A percentile compares a stretch with the other conserved stretches of the same genome.
Evolutionary conservation across 2,113 vertebrate species (phyloP).

Genomic region (Tapirus terrestris): DNA sequence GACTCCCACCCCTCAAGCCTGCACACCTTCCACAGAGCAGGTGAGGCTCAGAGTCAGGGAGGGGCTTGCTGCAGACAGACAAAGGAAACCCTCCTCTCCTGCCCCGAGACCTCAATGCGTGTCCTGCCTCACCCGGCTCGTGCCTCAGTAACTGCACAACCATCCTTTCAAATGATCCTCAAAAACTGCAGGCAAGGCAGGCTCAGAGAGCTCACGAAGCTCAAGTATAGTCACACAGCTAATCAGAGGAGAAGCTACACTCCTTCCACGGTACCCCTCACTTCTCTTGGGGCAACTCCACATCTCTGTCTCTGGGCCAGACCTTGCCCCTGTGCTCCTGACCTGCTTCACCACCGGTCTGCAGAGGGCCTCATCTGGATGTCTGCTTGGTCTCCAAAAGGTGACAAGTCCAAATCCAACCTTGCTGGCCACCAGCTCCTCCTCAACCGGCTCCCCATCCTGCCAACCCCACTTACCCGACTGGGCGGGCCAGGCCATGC

Average conservation of each 20-base stretch:
- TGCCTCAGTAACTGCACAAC: background rate
- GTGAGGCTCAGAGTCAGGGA: background rate
- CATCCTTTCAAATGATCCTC: background rate
- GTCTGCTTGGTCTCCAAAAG: background rate
- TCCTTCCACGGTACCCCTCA: rapidly evolving
- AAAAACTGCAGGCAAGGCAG: background rate
- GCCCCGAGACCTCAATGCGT: background rate
- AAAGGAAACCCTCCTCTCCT: background rate
- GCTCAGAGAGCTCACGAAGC: background rate
- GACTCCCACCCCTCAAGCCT: too few relatives aligned
- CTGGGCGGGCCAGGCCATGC: background rate
- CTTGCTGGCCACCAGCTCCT: background rate
- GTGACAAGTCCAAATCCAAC: background rate
- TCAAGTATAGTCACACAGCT: background rate
- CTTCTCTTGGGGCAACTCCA: background rate
- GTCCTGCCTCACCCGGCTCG: background rate
- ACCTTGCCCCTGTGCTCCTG: background rate
- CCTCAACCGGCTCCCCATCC: background rate
- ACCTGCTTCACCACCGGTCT: background rate
- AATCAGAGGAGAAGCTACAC: background rate
- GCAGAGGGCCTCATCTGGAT: background rate
- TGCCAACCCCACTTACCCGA: background rate
- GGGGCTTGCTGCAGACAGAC: background rate
- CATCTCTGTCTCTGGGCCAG: background rate
- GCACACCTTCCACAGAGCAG: background rate